Conservation (phyloP, 2,888 invertebrate genomes). For the Venusia cambrica region DNA sequence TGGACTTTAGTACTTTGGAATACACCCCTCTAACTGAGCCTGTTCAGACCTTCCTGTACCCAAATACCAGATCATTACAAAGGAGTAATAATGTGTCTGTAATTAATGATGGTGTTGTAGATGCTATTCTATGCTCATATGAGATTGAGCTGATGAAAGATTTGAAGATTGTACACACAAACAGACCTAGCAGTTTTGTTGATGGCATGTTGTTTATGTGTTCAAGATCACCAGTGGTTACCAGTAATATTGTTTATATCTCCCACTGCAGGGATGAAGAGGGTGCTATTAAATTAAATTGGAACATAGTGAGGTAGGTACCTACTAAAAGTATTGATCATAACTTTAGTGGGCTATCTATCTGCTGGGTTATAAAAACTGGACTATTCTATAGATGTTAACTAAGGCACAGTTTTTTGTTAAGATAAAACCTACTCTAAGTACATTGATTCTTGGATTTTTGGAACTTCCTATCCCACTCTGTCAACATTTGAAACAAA, state of each 20-base stretch:
- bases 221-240: conserved; percentile 49
- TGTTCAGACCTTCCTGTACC: conserved; percentile 42
- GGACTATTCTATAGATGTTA: too few species aligned
- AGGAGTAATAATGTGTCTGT: conserved; percentile 30
- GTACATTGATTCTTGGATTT: too few species aligned
- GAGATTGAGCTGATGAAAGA: conserved; percentile 65
- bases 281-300: conserved; percentile 56
- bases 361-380: too few species aligned
- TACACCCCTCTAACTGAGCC: conserved; percentile 62
- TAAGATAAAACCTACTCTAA: too few species aligned
- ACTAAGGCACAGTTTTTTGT: too few species aligned
- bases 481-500: too few species aligned
- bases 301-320: too few species aligned
- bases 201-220: conserved; percentile 72
- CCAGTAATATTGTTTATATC: conserved; percentile 50
- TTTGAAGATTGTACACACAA: conserved; percentile 59
- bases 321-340: too few species aligned
- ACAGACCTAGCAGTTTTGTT: conserved; percentile 60
- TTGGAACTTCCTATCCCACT: too few species aligned
- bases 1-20: conserved; percentile 65
- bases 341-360: too few species aligned
- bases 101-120: conserved; percentile 57
- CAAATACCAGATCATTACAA: conserved; percentile 16
- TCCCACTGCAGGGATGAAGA: conserved; percentile 51
- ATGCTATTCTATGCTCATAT: conserved; percentile 81